Evolutionary conservation across 1,140 invertebrate genomes (phyloP).

Genomic region (Cydia amplana): DNA sequence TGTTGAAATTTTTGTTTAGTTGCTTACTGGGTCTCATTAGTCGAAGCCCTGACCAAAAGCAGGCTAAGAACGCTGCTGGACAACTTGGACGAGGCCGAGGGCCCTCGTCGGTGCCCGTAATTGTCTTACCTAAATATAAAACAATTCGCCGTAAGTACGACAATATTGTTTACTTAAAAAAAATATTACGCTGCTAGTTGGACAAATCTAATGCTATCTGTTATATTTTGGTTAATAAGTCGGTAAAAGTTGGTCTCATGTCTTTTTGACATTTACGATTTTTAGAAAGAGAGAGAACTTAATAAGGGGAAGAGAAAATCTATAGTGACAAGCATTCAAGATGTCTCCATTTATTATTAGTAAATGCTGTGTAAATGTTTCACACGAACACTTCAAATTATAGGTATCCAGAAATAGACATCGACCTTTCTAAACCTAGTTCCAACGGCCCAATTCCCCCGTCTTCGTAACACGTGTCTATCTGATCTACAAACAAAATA

Average conservation of each 20-base stretch:
- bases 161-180: slow-evolving; percentile 1
- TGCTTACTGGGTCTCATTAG: slow-evolving; percentile 14
- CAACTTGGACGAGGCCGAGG: slow-evolving; percentile 17
- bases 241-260: too few species aligned
- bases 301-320: too few species aligned
- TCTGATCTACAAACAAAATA: too few species aligned
- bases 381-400: neutral
- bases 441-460: neutral
- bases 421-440: neutral
- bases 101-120: neutral
- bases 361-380: too few species aligned
- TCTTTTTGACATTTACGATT: too few species aligned
- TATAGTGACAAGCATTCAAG: too few species aligned
- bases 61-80: neutral
- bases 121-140: slow-evolving; percentile 14
- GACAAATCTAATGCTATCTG: neutral
- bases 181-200: neutral
- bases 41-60: neutral
- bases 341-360: too few species aligned
- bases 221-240: too few species aligned
- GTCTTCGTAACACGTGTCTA: neutral
- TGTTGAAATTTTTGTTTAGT: neutral
- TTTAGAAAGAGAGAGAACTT: too few species aligned
- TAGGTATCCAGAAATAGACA: neutral
- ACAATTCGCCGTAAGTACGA: neutral